These are phyloP conservation scores for Vimba vimba DNA, from an alignment of 2,113 vertebrate genomes.

Conservation along the genomic window DNA sequence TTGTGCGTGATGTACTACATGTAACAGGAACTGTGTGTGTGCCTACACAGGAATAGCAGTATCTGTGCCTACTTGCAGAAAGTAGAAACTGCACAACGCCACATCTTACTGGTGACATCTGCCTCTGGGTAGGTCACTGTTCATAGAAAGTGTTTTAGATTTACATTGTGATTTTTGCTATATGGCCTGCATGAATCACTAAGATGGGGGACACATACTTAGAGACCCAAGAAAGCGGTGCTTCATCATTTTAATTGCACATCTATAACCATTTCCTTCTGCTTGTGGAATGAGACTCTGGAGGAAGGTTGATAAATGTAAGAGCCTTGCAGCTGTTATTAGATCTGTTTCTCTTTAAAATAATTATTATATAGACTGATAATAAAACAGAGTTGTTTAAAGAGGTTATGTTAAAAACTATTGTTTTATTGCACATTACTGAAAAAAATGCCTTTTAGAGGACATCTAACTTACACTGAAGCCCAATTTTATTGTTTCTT, in stretches of 20 bases:
- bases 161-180: constrained; percentile 44
- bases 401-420: constrained; percentile 2
- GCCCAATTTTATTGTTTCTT: constrained; percentile 17
- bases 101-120: constrained; percentile 34
- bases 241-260: constrained; percentile 54
- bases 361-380: neutral
- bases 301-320: constrained; percentile 52
- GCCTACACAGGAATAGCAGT: neutral
- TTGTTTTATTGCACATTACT: neutral
- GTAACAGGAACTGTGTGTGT: neutral
- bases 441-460: neutral
- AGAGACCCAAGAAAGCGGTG: constrained; percentile 10
- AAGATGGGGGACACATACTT: constrained; percentile 34
- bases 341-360: constrained; percentile 24
- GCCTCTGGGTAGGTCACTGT: constrained; percentile 46
- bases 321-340: neutral
- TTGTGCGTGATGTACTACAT: too few relatives aligned
- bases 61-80: neutral
- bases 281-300: constrained; percentile 32
- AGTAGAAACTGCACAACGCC: constrained; percentile 35
- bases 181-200: constrained; percentile 42
- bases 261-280: constrained; percentile 39
- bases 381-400: neutral
- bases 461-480: neutral
- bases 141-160: constrained; percentile 49